These are phyloP conservation scores for Habropoda laboriosa DNA, from an alignment of 1,140 invertebrate species.

Conservation along the genomic window DNA sequence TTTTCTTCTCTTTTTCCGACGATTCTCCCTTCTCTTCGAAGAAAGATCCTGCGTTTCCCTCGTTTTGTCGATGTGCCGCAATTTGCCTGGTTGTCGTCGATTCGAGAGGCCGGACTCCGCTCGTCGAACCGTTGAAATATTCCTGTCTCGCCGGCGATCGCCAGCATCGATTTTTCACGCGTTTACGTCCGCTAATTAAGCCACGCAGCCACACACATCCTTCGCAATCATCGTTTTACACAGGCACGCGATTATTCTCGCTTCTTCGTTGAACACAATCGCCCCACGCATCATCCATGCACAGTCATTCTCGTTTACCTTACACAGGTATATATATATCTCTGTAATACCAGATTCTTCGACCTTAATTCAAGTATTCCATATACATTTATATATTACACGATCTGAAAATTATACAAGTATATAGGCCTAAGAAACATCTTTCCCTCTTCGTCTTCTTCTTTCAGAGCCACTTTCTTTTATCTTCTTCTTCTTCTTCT, in stretches of 20 bases:
- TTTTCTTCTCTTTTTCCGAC: no score
- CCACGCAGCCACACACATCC: no score
- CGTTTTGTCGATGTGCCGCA: not conserved
- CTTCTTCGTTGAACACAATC: not conserved
- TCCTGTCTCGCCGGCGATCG: conserved; percentile 11
- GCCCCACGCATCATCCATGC: no score
- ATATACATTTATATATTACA: conserved; percentile 57
- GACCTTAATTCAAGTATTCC: conserved; percentile 14
- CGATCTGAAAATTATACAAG: conserved; percentile 42
- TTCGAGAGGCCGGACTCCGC: not conserved
- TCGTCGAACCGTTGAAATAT: not conserved
- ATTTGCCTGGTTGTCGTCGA: not conserved
- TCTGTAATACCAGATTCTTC: conserved; percentile 32
- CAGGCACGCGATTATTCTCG: conserved; percentile 8
- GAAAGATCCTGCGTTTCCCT: no score
- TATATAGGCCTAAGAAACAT: conserved; percentile 60
- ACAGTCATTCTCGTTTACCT: conserved; percentile 3
- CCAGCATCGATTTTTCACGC: not conserved
- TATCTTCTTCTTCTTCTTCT: conserved; percentile 20
- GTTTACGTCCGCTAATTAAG: not conserved
- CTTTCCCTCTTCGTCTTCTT: not conserved
- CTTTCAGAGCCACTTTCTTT: not conserved
- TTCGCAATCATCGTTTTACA: not conserved
- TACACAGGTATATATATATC: conserved; percentile 32
- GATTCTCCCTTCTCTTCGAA: no score